phyloP scores from a whole-genome alignment of 2,797 vertebrate species.

The Peromyscus eremicus region DNA sequence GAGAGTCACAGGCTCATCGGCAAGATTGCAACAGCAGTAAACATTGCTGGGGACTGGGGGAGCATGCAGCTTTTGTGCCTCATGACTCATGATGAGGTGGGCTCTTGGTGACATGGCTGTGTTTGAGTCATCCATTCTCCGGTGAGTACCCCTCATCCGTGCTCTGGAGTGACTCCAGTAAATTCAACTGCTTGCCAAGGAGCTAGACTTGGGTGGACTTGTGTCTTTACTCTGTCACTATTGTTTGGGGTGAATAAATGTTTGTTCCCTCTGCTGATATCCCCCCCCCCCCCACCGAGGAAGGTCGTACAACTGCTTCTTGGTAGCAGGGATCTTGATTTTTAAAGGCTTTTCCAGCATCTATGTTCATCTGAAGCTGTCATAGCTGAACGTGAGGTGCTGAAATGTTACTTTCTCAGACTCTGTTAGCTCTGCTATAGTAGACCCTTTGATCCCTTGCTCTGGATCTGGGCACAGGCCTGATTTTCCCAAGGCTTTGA shows the following conservation, averaged over 20 bases:
- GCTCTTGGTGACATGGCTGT: background rate
- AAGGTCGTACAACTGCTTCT: background rate
- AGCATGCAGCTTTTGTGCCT: background rate
- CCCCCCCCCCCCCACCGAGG: rapidly evolving
- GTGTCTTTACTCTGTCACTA: background rate
- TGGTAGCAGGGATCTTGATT: background rate
- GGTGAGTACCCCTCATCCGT: background rate
- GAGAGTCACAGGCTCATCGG: background rate
- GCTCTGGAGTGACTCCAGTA: background rate
- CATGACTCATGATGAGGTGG: background rate
- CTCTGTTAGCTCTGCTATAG: background rate
- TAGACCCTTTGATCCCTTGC: background rate
- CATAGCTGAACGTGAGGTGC: background rate
- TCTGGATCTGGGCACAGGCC: background rate
- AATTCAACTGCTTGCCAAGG: background rate
- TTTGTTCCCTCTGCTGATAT: background rate
- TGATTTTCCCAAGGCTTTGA: background rate
- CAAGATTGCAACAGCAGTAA: background rate
- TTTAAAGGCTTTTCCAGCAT: background rate
- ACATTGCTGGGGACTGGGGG: background rate
- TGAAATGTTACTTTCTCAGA: background rate
- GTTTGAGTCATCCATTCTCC: background rate
- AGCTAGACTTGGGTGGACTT: background rate
- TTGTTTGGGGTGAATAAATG: rapidly evolving
- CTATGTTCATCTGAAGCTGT: background rate